These are phyloP conservation scores for Catagonus wagneri DNA, from an alignment of 2,113 vertebrate species.

Conservation along the genomic window DNA sequence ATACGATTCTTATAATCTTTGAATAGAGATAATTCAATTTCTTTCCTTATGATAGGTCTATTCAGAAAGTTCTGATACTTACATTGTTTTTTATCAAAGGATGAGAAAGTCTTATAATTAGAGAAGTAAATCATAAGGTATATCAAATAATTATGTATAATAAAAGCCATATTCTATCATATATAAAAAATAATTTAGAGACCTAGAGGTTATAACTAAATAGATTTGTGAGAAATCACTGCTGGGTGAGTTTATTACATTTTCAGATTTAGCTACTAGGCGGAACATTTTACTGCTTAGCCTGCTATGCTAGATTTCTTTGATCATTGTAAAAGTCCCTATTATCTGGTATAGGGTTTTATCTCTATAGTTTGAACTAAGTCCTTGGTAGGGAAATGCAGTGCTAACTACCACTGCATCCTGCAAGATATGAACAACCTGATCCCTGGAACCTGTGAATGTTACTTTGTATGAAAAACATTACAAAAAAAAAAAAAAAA, in stretches of 20 bases:
- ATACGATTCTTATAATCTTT: neutral
- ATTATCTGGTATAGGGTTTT: neutral
- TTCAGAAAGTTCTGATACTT: neutral
- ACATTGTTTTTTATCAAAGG: neutral
- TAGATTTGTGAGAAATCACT: neutral
- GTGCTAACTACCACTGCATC: neutral
- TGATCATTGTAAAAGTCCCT: neutral
- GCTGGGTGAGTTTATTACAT: neutral
- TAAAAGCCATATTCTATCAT: neutral
- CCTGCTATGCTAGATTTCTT: neutral
- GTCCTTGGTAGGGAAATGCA: neutral
- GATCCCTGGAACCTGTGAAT: neutral
- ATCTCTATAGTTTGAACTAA: neutral
- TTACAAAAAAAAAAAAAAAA: too few species aligned
- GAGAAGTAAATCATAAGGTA: neutral
- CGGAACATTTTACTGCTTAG: too few species aligned
- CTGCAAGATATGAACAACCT: neutral
- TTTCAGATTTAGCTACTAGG: neutral
- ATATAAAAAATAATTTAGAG: neutral
- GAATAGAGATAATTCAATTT: neutral
- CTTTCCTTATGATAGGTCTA: neutral
- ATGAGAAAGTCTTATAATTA: neutral
- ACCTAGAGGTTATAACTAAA: neutral
- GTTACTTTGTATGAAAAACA: neutral
- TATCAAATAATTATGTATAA: neutral